These are phyloP conservation scores for Mus spicilegus DNA, from an alignment of 2,113 vertebrate species.

Conservation along the genomic window DNA sequence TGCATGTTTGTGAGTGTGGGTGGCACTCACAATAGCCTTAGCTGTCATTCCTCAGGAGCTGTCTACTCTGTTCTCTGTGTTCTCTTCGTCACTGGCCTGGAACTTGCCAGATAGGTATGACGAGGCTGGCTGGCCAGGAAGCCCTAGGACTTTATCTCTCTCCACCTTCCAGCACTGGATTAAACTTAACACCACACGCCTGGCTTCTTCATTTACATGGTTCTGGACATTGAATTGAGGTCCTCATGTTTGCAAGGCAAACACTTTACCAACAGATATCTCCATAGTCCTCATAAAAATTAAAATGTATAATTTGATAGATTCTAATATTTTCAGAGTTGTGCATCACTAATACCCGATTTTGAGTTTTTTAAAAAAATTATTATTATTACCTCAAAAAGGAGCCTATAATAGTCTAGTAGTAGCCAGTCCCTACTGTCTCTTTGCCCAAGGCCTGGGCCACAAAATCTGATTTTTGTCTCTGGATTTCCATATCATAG, in stretches of 20 bases:
- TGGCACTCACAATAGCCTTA: neutral
- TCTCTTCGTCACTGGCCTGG: neutral
- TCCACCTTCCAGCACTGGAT: neutral
- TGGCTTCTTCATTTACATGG: neutral
- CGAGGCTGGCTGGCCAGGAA: neutral
- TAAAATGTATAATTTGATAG: neutral
- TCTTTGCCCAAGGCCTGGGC: neutral
- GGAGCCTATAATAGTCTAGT: neutral
- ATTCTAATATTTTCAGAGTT: neutral
- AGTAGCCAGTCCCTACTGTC: neutral
- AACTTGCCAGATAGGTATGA: neutral
- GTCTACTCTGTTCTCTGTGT: neutral
- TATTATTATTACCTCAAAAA: neutral
- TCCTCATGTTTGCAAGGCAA: neutral
- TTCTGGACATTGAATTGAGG: neutral
- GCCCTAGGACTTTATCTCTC: neutral
- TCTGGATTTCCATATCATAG: conserved; percentile 11
- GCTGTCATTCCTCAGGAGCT: neutral
- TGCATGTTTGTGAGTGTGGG: neutral
- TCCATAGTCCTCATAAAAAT: neutral
- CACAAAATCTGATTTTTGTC: neutral
- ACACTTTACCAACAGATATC: neutral
- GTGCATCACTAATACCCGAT: neutral
- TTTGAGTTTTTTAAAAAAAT: neutral
- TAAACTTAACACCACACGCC: neutral